Evolutionary conservation across 2,113 vertebrate species (phyloP), one percentile per base, ranked within the genome.

Genomic region (Colinus virginianus): DNA sequence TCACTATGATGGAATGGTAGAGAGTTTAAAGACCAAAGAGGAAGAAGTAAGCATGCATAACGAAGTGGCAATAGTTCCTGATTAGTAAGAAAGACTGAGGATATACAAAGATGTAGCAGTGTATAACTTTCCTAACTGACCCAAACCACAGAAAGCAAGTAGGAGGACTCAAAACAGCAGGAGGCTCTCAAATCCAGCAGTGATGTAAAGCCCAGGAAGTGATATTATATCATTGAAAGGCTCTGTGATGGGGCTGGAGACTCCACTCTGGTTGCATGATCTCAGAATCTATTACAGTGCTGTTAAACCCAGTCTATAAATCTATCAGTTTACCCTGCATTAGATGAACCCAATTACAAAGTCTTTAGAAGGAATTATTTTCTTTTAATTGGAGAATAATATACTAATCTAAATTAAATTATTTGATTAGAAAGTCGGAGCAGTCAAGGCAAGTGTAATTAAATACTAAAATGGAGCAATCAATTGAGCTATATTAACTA

Each of bases 341-440:
- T 81, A 68, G 26, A 51, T 48, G 25, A 86, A 75, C 17, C 13
- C 36, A 20, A 56, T 93, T 69, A 68, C 46, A 64, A 83, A 90
- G 83, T 90, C 59, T 16, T 85, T 93, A 69, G 23, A 69, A 22
- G 6, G 25, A 67, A 32, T 84, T 3, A 78, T 43, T 72, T 43
- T 80, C 62, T 81, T 45, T 63, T 26, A 69, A 61, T 84, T 78
- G 46, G 43, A 58, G 62, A 78, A 66, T 84, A 91, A 34, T 32
- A 7, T 90, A 40, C 74, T 76, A 53, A 81, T 88, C 26, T 71
- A 88, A 91, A 86, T 90, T 68, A 61, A 91, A 68, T 75, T 3
- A 48, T 84, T 84, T 43, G 68, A 20, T 93, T 94, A 90, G 62
- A 64, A 90, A 84, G 66, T 76, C 63, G 46, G 78, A 88, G 66